Evolutionary conservation across 1,140 invertebrate species (phyloP).

Genomic region (Diabrotica virgifera): DNA sequence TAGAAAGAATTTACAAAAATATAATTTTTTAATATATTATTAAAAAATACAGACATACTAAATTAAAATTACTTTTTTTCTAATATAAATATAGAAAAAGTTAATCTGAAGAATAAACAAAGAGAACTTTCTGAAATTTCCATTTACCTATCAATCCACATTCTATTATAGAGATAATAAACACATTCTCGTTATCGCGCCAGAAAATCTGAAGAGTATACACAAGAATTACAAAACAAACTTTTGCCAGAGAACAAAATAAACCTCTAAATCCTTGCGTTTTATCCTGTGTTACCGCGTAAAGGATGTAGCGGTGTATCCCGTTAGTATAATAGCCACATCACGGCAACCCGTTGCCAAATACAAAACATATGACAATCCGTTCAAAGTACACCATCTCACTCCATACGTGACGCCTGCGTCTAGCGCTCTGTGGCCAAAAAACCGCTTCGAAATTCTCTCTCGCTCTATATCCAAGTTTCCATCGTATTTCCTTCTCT

Average conservation of each 20-base stretch:
- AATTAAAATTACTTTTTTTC: no score
- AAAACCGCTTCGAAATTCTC: conserved; percentile 39
- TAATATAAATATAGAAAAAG: no score
- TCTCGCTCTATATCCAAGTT: conserved; percentile 35
- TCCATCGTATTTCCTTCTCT: conserved; percentile 45
- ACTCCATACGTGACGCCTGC: conserved; percentile 47
- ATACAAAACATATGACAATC: conserved; percentile 42
- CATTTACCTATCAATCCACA: conserved; percentile 13
- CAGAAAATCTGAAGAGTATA: conserved; percentile 7
- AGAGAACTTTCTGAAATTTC: no score
- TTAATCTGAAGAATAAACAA: no score
- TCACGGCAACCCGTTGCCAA: conserved; percentile 30
- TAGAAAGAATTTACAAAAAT: no score
- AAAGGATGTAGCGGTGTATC: conserved; percentile 13
- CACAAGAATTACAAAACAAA: conserved; percentile 22
- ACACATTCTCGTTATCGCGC: conserved; percentile 10
- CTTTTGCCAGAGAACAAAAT: conserved; percentile 18
- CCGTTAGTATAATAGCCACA: conserved; percentile 27
- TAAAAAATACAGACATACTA: no score
- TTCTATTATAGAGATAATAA: conserved; percentile 1
- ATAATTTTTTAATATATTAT: no score
- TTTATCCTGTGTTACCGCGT: conserved; percentile 19
- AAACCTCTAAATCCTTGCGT: conserved; percentile 20
- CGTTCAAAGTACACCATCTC: conserved; percentile 35
- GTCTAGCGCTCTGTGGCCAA: conserved; percentile 37